Percentiles rank a stretch among this genome's conserved stretches.
Conservation (phyloP, 2,888 invertebrate species). For the Agapostemon virescens region DNA sequence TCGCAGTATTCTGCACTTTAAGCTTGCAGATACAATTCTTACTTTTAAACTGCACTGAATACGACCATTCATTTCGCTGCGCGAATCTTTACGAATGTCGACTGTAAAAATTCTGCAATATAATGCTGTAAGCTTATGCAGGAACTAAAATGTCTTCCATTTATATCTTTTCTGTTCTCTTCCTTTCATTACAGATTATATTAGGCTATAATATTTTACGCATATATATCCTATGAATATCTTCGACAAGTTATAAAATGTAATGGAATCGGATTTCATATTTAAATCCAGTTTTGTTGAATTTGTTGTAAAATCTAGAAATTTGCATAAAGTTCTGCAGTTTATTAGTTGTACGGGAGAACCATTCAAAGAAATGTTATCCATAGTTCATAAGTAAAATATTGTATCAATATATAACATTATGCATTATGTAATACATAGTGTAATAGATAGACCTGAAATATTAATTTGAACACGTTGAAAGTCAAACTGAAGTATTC, state of each 20-base stretch:
- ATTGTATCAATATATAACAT: no score
- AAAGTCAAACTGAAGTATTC: not conserved
- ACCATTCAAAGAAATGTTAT: no score
- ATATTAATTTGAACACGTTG: not conserved
- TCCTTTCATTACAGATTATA: no score
- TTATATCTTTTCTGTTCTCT: no score
- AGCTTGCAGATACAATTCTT: not conserved
- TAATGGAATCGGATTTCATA: not conserved
- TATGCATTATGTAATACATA: no score
- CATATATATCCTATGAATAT: no score
- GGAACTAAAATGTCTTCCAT: no score
- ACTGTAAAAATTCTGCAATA: not conserved
- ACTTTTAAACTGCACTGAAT: not conserved
- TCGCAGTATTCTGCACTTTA: not conserved
- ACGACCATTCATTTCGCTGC: not conserved
- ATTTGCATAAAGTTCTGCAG: no score
- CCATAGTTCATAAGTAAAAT: no score
- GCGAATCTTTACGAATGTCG: not conserved
- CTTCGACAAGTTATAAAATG: not conserved
- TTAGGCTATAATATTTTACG: not conserved
- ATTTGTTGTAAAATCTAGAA: not conserved
- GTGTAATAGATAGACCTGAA: no score
- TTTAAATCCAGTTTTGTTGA: not conserved
- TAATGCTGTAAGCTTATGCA: not conserved
- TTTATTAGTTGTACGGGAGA: no score